phyloP scores from a whole-genome alignment of 2,113 vertebrate species.

The Ailuropoda melanoleuca region DNA sequence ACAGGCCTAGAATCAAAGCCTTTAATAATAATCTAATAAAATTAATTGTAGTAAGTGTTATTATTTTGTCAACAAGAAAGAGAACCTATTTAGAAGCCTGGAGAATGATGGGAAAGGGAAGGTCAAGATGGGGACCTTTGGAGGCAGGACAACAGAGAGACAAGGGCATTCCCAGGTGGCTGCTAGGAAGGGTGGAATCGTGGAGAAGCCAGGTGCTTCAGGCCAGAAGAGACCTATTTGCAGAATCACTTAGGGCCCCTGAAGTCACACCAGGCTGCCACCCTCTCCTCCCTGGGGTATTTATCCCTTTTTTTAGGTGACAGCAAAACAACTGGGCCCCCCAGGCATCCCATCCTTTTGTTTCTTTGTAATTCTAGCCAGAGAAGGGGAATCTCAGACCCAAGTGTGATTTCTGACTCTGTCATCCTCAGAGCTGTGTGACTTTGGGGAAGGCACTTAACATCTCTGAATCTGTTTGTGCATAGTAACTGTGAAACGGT shows the following conservation, averaged over 20 bases:
- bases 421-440: background rate
- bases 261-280: background rate
- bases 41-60: background rate
- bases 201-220: background rate
- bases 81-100: background rate
- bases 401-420: background rate
- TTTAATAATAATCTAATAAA: background rate
- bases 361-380: background rate
- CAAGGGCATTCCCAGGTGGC: background rate
- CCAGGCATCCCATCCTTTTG: fast-evolving
- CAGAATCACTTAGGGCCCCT: background rate
- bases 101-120: background rate
- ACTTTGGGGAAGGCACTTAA: background rate
- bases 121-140: background rate
- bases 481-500: background rate
- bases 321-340: background rate
- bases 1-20: background rate
- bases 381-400: background rate
- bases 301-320: background rate
- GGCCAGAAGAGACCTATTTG: background rate
- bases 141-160: background rate
- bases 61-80: background rate
- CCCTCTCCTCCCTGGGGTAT: background rate
- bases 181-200: background rate
- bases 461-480: background rate